Base-by-base conservation (phyloP, 2,797 vertebrate genomes). In the Strix occidentalis region DNA sequence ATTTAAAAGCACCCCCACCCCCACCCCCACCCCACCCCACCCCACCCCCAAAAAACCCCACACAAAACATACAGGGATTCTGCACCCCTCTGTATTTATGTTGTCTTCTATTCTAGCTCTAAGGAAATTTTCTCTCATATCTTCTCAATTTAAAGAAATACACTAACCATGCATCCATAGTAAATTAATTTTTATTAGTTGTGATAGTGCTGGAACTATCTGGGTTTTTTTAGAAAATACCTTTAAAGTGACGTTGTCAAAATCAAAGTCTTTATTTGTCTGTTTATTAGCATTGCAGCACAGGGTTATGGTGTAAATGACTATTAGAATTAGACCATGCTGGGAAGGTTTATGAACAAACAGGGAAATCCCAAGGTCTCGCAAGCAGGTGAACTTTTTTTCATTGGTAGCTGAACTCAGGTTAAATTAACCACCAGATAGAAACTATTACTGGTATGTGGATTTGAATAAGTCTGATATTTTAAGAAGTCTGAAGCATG, bases 401-500 rank as follows among this genome's bases (percentile, higher is more conserved):
- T 0, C 24, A 2, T 17, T 87, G 56, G 39, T 48, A 60, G 56
- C 48, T 90, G 87, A 90, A 65, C 68, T 78, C 4, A 2, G n/a
- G 48, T 82, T 84, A 92, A 94, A 78, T 91, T 79, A 91, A 33
- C 53, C 45, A 80, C 31, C 29, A 77, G 64, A 85, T 87, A 61
- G 28, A 87, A 75, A 63, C 77, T 84, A 13, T 87, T 5, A 2
- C 56, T 91, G 75, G 31, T 50, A 41, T 50, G 60, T 82, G 78
- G 75, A 41, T 82, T 89, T 79, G 66, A 65, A 1, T 56, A 72
- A 53, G 51, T 92, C 70, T 92, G 89, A 14, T 94, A 87, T 83
- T 87, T 94, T 95, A 89, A 90, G 77, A 82, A 96, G 45, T 89
- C 60, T 71, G 64, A 89, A 66, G 75, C 50, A 28, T 53, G 68